A percentile compares a stretch with the other conserved stretches of the same genome.
Evolutionary conservation across 2,797 vertebrate genomes (phyloP).

Genomic region (Anabas testudineus): DNA sequence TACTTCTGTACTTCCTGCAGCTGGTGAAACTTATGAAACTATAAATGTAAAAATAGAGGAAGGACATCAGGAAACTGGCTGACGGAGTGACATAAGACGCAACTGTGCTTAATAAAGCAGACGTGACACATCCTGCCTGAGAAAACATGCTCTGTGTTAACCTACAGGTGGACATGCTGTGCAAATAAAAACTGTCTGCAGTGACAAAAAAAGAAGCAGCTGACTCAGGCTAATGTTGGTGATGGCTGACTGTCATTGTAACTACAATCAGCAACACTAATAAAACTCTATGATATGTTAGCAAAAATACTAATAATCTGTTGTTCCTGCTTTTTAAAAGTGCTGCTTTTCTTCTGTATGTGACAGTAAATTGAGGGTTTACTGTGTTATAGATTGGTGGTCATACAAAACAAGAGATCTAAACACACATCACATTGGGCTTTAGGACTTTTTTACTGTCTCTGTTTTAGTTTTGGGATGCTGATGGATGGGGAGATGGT

Average conservation of each 20-base stretch:
- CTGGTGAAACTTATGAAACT: conserved; percentile 17
- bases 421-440: neutral
- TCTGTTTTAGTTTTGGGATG: neutral
- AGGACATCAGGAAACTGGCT: conserved; percentile 12
- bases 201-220: conserved; percentile 22
- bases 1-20: conserved; percentile 24
- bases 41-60: conserved; percentile 7
- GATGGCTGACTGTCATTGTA: too few relatives aligned
- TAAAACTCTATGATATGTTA: too few relatives aligned
- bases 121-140: conserved; percentile 19
- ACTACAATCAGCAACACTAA: neutral
- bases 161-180: conserved; percentile 7
- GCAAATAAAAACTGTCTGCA: conserved; percentile 25
- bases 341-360: too few relatives aligned
- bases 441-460: neutral
- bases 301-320: too few relatives aligned
- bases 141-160: conserved; percentile 5
- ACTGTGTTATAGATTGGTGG: too few relatives aligned
- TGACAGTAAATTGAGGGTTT: too few relatives aligned
- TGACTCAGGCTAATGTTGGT: conserved; percentile 65
- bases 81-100: conserved; percentile 15
- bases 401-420: too few relatives aligned
- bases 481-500: conserved; percentile 18
- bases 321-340: too few relatives aligned
- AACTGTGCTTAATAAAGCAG: conserved; percentile 14